Evolutionary conservation across 2,888 invertebrate species (phyloP), one percentile per base, ranked within the genome.

Genomic region (Apomyelois bistriatella): DNA sequence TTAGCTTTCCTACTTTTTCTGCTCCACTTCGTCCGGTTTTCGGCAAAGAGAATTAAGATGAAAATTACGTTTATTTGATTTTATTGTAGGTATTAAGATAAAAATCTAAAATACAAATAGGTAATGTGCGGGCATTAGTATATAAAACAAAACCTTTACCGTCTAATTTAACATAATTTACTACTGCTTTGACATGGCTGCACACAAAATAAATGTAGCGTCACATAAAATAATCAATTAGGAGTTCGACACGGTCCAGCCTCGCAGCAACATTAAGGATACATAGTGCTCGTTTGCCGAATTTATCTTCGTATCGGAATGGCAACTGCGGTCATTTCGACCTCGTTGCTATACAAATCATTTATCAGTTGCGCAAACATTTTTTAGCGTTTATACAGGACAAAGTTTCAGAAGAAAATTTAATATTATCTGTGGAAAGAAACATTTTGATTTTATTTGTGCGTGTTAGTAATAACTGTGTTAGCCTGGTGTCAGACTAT

Each of bases 221-320:
- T 70, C 41, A 53, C 58, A 53, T 64, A 72, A 66, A 60, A 53
- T 57, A 68, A 68, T 72, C 70, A 78, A 76, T 76, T 76, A 75
- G 66, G 66, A 70, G 70, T 66, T 74, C 70, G 68, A 69, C 73
- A 70, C 59, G 66, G 66, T 60, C 66, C 67, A 60, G 50, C 54
- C 50, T 58, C 58, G 53, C 22, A 3, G 63, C 62, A 59, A 67
- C 62, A 61, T 67, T 66, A 64, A 62, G 67, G 60, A 70, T 70
- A 72, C 66, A 70, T 66, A 64, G 64, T 64, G 68, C 70, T 73
- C 72, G 69, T 74, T 80, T 76, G 76, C 75, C 70, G 72, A 77
- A 75, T 79, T 76, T 77, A 78, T 80, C 72, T 74, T 59, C 63
- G 62, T 62, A 62, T 66, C 62, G 59, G 59, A 64, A 66, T 63